phyloP scores from a whole-genome alignment of 2,797 vertebrate species.

The Bradypodion pumilum region DNA sequence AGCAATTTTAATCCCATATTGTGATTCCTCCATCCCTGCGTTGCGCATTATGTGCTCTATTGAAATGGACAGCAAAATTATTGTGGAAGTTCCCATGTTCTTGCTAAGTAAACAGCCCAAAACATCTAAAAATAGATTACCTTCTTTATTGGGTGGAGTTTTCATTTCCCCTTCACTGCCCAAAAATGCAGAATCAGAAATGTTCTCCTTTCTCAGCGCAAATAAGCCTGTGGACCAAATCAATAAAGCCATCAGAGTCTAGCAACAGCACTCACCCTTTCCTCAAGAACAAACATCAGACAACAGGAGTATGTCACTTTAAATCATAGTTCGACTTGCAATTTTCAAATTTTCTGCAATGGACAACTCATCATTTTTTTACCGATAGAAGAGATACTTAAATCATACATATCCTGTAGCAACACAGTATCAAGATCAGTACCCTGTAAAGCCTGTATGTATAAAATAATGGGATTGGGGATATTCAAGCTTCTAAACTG shows the following conservation, averaged over 20 bases:
- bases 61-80: not conserved
- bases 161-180: slow-evolving; percentile 63
- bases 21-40: no score
- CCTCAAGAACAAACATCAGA: not conserved
- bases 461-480: no score
- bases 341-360: not conserved
- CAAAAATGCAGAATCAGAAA: slow-evolving; percentile 62
- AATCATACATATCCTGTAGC: no score
- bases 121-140: slow-evolving; percentile 55
- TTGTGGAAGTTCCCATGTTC: not conserved
- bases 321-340: not conserved
- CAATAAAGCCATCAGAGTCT: not conserved
- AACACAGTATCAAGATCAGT: not conserved
- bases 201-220: slow-evolving; percentile 71
- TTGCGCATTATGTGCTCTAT: no score
- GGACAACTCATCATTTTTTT: not conserved
- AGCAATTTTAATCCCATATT: no score
- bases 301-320: not conserved
- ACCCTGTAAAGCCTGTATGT: no score
- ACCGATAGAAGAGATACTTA: not conserved
- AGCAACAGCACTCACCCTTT: not conserved
- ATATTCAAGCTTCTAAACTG: not conserved
- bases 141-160: slow-evolving; percentile 65
- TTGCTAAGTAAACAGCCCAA: not conserved
- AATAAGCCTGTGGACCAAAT: slow-evolving; percentile 71